These are phyloP conservation scores for Pseudococcus longispinus DNA, from an alignment of 2,888 invertebrate species.

Conservation along the genomic window DNA sequence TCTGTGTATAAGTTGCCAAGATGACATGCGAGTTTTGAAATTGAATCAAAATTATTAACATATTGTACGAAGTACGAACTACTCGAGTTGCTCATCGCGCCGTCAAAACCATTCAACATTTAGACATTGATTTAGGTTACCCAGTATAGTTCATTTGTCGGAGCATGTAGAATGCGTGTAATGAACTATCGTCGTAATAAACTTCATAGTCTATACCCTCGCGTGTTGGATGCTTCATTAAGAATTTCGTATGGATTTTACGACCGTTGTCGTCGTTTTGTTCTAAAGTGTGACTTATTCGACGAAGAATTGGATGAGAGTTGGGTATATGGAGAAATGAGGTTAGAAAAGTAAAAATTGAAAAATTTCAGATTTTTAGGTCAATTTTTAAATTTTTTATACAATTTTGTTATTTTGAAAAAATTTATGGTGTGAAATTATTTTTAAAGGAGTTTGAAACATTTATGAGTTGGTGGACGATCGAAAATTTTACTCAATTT, in stretches of 20 bases:
- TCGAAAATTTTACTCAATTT: no score
- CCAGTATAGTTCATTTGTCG: background rate
- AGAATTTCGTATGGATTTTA: background rate
- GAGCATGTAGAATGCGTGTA: background rate
- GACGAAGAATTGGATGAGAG: no score
- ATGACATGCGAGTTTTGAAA: constrained; percentile 39
- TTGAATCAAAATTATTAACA: constrained; percentile 33
- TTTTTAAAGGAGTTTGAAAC: no score
- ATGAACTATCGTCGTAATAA: background rate
- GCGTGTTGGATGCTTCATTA: background rate
- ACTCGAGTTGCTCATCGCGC: constrained; percentile 11
- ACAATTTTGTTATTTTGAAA: no score
- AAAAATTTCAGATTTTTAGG: no score
- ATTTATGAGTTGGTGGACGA: no score
- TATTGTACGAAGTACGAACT: constrained; percentile 6
- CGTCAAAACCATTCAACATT: constrained; percentile 33
- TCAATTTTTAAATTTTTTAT: no score
- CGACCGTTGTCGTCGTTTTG: no score
- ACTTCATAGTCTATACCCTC: background rate
- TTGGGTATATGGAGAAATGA: no score
- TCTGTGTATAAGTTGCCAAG: background rate
- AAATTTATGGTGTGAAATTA: no score
- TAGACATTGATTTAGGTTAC: constrained; percentile 35
- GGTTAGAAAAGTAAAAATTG: no score
- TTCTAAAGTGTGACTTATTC: no score